Percentiles rank a stretch among this genome's conserved stretches.
These are phyloP conservation scores for Zalophus californianus DNA, from an alignment of 2,797 vertebrate species.

Conservation along the genomic window DNA sequence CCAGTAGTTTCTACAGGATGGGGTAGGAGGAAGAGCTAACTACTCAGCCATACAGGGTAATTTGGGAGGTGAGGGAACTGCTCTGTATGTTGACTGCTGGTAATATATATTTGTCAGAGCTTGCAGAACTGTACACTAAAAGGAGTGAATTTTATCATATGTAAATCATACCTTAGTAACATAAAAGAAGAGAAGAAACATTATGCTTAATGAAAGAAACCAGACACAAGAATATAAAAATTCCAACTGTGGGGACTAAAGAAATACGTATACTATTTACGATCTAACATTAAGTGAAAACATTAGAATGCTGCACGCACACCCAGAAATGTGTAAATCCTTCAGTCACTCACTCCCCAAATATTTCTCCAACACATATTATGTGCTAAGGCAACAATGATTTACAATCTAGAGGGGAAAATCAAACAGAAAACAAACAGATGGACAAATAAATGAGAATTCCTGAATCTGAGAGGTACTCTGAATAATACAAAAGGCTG, in stretches of 20 bases:
- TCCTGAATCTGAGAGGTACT: not conserved
- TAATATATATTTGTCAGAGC: not conserved
- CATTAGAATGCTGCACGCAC: not conserved
- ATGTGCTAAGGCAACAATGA: not conserved
- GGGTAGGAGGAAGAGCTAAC: not conserved
- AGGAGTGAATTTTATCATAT: not conserved
- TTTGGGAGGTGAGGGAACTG: not conserved
- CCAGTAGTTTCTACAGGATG: not conserved
- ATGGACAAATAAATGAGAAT: not conserved
- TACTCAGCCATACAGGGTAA: not conserved
- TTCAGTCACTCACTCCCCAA: not conserved
- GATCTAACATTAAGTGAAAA: not conserved
- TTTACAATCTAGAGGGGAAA: not conserved
- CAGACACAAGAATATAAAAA: not conserved
- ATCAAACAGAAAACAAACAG: slow-evolving; percentile 1
- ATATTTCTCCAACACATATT: not conserved
- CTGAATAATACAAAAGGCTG: not conserved
- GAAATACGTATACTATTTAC: not conserved
- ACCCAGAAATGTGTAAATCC: not conserved
- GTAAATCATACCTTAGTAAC: not conserved
- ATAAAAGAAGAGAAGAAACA: not conserved
- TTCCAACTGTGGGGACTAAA: not conserved
- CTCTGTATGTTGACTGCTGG: not conserved
- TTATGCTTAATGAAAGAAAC: not conserved
- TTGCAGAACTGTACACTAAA: not conserved